phyloP scores from a whole-genome alignment of 2,113 vertebrate genomes.

The Hippotragus niger region DNA sequence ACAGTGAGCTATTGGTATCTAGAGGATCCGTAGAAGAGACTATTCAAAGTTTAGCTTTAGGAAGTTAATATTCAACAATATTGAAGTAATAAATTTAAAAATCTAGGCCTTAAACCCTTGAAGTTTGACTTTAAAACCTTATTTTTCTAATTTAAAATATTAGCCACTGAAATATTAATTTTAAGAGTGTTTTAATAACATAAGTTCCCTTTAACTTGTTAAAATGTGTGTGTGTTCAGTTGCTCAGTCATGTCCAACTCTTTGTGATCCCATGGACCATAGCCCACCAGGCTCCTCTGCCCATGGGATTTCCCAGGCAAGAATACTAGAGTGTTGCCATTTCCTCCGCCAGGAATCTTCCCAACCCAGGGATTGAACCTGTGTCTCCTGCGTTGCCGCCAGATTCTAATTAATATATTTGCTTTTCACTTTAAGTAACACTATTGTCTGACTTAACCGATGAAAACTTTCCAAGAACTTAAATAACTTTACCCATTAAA shows the following conservation, averaged over 20 bases:
- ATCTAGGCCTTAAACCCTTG: neutral
- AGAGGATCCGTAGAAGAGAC: neutral
- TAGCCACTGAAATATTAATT: slow-evolving; percentile 7
- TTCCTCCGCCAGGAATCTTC: neutral
- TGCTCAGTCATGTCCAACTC: neutral
- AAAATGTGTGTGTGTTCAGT: neutral
- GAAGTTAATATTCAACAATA: neutral
- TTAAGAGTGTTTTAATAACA: neutral
- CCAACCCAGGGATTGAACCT: neutral
- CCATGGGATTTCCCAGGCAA: neutral
- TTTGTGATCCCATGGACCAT: neutral
- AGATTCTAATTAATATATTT: neutral
- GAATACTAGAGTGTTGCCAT: neutral
- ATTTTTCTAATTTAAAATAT: slow-evolving; percentile 4
- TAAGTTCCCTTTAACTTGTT: neutral
- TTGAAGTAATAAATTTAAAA: neutral
- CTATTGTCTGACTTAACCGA: neutral
- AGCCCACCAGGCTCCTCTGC: neutral
- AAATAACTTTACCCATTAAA: neutral
- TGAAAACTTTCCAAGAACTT: neutral
- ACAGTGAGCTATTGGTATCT: neutral
- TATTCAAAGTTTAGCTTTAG: neutral
- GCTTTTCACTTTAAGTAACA: neutral
- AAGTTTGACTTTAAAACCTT: neutral
- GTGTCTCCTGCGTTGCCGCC: fast-evolving